These are phyloP conservation scores for Oncopeltus fasciatus DNA, from an alignment of 1,140 invertebrate genomes.

Conservation along the genomic window DNA sequence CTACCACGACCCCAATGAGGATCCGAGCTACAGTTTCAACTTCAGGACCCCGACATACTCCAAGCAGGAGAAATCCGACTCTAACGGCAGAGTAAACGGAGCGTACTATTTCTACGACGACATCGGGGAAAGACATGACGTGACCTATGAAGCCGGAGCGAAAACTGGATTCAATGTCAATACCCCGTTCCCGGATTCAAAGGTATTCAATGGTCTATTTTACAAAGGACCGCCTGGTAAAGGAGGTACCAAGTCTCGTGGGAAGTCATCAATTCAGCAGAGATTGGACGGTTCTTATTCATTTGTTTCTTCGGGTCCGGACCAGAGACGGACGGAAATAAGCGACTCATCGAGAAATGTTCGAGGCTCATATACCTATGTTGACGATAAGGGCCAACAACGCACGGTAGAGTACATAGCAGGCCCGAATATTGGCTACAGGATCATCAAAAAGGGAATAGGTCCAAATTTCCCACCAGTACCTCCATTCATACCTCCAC, in stretches of 20 bases:
- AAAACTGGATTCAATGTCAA: constrained; percentile 55
- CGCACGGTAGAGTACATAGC: constrained; percentile 56
- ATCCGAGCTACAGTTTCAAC: constrained; percentile 51
- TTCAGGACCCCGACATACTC: constrained; percentile 47
- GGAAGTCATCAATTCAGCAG: constrained; percentile 42
- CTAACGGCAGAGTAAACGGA: constrained; percentile 37
- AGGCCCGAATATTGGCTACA: constrained; percentile 56
- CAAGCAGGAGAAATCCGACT: constrained; percentile 45
- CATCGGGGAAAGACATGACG: constrained; percentile 51
- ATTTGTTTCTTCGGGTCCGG: constrained; percentile 52
- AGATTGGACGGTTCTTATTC: constrained; percentile 45
- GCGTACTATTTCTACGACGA: constrained; percentile 53
- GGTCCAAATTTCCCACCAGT: constrained; percentile 32
- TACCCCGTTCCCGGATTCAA: constrained; percentile 47
- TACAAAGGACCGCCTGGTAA: constrained; percentile 33
- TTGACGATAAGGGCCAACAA: constrained; percentile 57
- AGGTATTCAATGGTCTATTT: constrained; percentile 30
- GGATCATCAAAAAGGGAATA: constrained; percentile 46
- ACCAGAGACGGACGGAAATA: constrained; percentile 51
- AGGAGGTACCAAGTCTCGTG: constrained; percentile 36
- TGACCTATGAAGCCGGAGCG: constrained; percentile 54
- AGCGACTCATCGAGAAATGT: constrained; percentile 50
- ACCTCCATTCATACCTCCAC: constrained; percentile 15
- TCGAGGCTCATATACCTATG: constrained; percentile 54
- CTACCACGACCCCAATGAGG: constrained; percentile 52